phyloP scores from a whole-genome alignment of 2,113 vertebrate species.

The Accipiter cooperii region DNA sequence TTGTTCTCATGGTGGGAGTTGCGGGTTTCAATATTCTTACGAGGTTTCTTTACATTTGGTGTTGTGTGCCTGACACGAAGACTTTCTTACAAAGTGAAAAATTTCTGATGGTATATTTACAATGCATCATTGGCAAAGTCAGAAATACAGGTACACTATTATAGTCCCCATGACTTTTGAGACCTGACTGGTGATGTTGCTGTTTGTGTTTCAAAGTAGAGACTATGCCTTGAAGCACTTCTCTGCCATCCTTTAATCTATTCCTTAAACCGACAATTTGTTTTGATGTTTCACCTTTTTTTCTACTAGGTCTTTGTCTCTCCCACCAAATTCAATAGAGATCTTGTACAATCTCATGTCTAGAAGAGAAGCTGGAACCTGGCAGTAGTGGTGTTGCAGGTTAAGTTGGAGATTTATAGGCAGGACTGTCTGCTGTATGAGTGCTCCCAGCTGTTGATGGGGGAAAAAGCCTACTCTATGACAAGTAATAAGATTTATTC shows the following conservation, averaged over 20 bases:
- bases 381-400: neutral
- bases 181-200: neutral
- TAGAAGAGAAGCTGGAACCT: neutral
- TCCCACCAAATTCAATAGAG: neutral
- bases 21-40: neutral
- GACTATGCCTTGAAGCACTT: neutral
- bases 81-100: neutral
- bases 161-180: neutral
- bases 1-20: neutral
- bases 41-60: neutral
- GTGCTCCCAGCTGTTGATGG: neutral
- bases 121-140: accelerated
- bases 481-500: neutral
- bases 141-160: accelerated
- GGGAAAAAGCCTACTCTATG: neutral
- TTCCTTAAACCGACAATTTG: neutral
- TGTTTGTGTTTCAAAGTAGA: neutral
- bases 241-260: neutral
- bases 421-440: neutral
- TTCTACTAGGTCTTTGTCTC: neutral
- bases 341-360: neutral
- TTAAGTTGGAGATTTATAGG: neutral
- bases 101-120: neutral
- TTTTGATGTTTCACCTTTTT: neutral
- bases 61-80: neutral